Base-by-base conservation (phyloP, 2,888 invertebrate species). In the Netelia inedita region DNA sequence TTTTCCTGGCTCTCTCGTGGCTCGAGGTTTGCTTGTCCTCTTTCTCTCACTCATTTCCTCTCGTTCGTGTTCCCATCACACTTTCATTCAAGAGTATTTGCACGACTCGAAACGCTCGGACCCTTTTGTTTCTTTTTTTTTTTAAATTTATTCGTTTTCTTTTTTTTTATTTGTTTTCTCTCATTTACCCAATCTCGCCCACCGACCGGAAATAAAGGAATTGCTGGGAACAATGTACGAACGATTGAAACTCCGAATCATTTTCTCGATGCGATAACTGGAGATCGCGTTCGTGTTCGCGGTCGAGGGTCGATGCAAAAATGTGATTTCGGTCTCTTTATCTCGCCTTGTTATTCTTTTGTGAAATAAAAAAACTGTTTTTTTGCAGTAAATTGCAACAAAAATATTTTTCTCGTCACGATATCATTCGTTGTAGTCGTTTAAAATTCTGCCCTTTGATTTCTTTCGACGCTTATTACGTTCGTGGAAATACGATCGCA, bases 1-100 rank as follows among this genome's bases (percentile, higher is more conserved):
- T 23, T 28, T 53, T 8, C 6, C 53, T 57, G 14, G 35, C 35
- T 50, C 21, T 68, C 46, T 46, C 71, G 35, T 23, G 61, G 21
- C 69, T 73, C 76, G 57, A 14, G 46, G 59, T 71, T 65, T 43
- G 72, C 28, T 79, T 71, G 46, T 66, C 57, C 55, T 46, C 72
- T 19, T 21, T 14, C 57, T 50, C 23, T 66, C 41, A 50, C 14
- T n/a, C 19, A 19, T 16, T 57, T 9, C 19, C 57, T 19, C 57
- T 68, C 61, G 28, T 53, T 46, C 35, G 76, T 84, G 55, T 66
- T 75, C 71, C 79, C 85, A 79, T 82, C 65, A 59, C 79, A 79
- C 71, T 85, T 82, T 71, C 74, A 79, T 79, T 85, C 71, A 53
- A 71, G 79, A 72, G 82, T 85, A 82, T 85, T 75, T 75, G 82